Evolutionary conservation across 2,113 vertebrate species (phyloP), one percentile per base, ranked within the genome.

Genomic region (Acanthisitta chloris): DNA sequence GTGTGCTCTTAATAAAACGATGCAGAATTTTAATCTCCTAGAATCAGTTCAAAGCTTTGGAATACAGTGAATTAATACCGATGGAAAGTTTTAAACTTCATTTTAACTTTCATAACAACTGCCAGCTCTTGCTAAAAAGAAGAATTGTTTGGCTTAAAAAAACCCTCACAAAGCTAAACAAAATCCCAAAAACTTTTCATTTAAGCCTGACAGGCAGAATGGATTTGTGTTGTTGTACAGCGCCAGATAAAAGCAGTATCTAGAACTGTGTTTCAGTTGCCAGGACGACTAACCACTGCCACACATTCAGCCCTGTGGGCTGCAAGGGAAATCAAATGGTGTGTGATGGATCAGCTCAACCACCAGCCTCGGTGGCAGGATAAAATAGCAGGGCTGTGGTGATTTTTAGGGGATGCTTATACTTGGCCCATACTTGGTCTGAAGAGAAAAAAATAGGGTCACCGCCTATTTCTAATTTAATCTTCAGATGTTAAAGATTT

Each of bases 221-320:
- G 81, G 76, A 61, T 92, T 77, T 72, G 76, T 83, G 67, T 6
- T 82, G 52, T 57, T 33, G 8, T 57, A 34, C 5, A 77, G 67
- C 38, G 62, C 28, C 54, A 94, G 80, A 95, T 77, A 92, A 90
- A 96, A 91, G 45, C 89, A 91, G 33, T 42, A 86, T 74, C 76
- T 74, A 90, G 88, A 90, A 49, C 64, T 42, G 59, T 6, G 6
- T 66, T 92, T 88, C 92, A 91, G 92, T 82, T 93, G 83, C 92
- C 54, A 90, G 71, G 93, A 94, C 17, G 0, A 96, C 86, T 92
- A 92, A 70, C 65, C 81, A 74, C 72, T 81, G 73, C 64, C 61
- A 62, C 85, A 54, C 46, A 25, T 65, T 55, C 83, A 74, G 78
- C 33, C 21, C 46, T 71, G 81, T 10, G 9, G 76, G 17, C 79